Percentiles rank a stretch among this genome's conserved stretches.
These are phyloP conservation scores for Sciurus vulgaris DNA, from an alignment of 2,797 vertebrate species.

Conservation along the genomic window DNA sequence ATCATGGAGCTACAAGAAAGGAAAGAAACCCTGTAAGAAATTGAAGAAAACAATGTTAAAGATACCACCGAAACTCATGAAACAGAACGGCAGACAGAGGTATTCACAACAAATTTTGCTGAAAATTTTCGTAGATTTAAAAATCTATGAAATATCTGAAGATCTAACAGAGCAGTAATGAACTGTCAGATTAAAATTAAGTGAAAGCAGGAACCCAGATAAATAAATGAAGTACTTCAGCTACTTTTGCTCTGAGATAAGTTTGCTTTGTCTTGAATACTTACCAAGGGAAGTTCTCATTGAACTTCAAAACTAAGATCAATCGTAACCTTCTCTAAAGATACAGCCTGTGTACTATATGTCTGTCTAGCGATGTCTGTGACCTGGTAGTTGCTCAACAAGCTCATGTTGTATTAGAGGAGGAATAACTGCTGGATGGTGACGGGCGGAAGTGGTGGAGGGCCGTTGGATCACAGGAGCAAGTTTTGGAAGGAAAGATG, in stretches of 20 bases:
- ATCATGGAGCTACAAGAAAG: neutral
- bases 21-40: neutral
- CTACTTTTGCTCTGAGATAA: neutral
- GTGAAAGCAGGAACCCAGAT: neutral
- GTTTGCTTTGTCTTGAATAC: neutral
- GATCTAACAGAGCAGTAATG: neutral
- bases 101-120: neutral
- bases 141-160: neutral
- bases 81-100: neutral
- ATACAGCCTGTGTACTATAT: neutral
- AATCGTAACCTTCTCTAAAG: neutral
- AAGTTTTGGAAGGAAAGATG: neutral
- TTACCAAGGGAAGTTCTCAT: neutral
- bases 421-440: neutral
- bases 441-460: neutral
- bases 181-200: neutral
- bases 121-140: neutral
- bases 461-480: neutral
- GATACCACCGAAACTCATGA: neutral
- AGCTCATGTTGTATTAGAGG: neutral
- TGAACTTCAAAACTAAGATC: neutral
- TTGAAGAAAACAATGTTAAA: neutral
- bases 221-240: neutral
- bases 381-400: neutral
- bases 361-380: neutral